Evolutionary conservation across 2,797 vertebrate species (phyloP).

Genomic region (Smutsia gigantea): DNA sequence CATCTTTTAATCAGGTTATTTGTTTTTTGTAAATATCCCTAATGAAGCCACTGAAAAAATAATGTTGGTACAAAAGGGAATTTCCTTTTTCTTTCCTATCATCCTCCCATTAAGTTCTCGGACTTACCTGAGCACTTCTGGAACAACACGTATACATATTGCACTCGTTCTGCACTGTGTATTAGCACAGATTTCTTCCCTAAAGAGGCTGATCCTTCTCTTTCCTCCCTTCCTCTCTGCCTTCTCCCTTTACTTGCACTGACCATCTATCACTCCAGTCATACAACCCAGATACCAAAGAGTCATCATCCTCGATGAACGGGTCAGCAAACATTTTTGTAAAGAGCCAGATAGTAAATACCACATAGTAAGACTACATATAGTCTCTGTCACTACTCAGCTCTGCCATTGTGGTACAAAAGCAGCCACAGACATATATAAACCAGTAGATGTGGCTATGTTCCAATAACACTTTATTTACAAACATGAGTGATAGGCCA

Average conservation of each 20-base stretch:
- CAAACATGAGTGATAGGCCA: not conserved
- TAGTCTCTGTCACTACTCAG: not conserved
- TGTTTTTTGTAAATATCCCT: slow-evolving; percentile 7
- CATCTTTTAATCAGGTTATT: too few species aligned
- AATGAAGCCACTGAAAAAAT: slow-evolving; percentile 27
- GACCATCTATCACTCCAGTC: not conserved
- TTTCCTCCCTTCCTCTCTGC: not conserved
- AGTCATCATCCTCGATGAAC: not conserved
- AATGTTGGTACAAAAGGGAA: not conserved
- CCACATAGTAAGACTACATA: not conserved
- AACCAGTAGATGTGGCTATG: not conserved
- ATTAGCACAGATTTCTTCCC: not conserved
- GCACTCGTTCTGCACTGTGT: too few species aligned
- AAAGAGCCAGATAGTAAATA: slow-evolving; percentile 10
- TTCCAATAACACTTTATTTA: not conserved
- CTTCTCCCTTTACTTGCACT: not conserved
- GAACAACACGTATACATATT: not conserved
- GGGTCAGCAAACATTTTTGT: not conserved
- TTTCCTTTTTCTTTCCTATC: not conserved
- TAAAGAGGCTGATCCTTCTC: not conserved
- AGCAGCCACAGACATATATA: not conserved
- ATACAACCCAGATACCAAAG: not conserved
- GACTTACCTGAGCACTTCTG: not conserved
- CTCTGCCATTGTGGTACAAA: not conserved
- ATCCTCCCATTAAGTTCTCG: not conserved